A percentile compares a stretch with the other conserved stretches of the same genome.
These are phyloP conservation scores for Halichoerus grypus DNA, from an alignment of 2,113 vertebrate genomes.

Conservation along the genomic window DNA sequence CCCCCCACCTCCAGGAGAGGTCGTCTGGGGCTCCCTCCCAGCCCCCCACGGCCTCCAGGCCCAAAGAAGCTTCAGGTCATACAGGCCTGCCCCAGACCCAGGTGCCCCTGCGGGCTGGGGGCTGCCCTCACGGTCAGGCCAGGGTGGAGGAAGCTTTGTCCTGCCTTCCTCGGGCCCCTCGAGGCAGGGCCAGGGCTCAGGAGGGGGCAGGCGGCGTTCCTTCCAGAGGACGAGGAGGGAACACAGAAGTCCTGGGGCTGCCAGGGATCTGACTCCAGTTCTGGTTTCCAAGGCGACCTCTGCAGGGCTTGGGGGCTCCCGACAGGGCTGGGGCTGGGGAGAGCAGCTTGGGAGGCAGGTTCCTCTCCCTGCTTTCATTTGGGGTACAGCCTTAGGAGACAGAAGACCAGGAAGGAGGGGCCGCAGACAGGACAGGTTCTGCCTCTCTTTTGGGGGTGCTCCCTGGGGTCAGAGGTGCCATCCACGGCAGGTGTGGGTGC, in stretches of 20 bases:
- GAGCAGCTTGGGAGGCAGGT: neutral
- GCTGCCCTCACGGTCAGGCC: neutral
- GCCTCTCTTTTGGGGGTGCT: neutral
- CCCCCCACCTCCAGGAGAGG: fast-evolving
- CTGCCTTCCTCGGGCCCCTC: neutral
- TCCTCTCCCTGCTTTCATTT: neutral
- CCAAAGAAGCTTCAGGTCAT: neutral
- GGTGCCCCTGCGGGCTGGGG: neutral
- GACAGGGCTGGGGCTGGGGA: too few relatives aligned
- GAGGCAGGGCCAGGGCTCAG: neutral
- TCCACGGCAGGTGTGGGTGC: neutral
- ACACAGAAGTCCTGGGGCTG: neutral
- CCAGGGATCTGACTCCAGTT: neutral
- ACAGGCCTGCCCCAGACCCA: neutral
- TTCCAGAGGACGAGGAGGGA: neutral
- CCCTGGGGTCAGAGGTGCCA: fast-evolving
- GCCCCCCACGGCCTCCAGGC: fast-evolving
- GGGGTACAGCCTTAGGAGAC: neutral
- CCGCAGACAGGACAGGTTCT: too few relatives aligned
- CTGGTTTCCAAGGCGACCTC: too few relatives aligned
- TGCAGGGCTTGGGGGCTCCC: neutral
- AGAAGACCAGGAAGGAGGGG: neutral
- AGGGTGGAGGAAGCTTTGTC: neutral
- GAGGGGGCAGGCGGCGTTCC: neutral
- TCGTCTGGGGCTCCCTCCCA: neutral